Conservation (phyloP, 92 coral and sea anemone species). For the Ricordea florida region DNA sequence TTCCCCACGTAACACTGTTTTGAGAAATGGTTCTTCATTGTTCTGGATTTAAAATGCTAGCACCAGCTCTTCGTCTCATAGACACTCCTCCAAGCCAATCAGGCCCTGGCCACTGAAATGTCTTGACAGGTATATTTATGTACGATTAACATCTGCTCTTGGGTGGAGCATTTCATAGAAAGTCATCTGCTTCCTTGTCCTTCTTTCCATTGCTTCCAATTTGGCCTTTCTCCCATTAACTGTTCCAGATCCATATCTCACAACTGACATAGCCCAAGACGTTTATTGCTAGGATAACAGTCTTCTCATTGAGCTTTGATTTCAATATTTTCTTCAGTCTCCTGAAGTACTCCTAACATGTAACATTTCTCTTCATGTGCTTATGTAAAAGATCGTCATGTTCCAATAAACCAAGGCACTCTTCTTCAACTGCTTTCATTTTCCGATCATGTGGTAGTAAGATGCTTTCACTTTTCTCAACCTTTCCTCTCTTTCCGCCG, state of each 20-base stretch:
- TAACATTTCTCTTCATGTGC: constrained; percentile 18
- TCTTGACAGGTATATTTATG: too few species aligned
- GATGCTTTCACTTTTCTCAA: constrained; percentile 13
- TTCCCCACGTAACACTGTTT: too few species aligned
- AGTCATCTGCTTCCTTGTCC: constrained; percentile 14
- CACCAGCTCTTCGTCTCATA: too few species aligned
- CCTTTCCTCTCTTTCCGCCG: constrained; percentile 19
- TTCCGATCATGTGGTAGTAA: constrained; percentile 16
- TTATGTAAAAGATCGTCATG: constrained; percentile 17
- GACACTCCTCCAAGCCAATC: too few species aligned
- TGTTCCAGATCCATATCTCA: constrained; percentile 15
- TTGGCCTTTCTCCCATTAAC: not conserved
- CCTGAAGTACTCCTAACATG: constrained; percentile 11
- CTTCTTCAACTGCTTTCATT: constrained; percentile 37
- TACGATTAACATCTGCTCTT: not conserved
- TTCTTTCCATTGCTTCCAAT: constrained; percentile 6
- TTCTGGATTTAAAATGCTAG: too few species aligned
- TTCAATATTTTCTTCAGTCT: constrained; percentile 46
- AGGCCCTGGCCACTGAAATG: not conserved
- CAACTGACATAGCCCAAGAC: constrained; percentile 35
- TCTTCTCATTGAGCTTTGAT: constrained; percentile 34
- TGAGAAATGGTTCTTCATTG: too few species aligned
- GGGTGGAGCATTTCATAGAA: constrained; percentile 7
- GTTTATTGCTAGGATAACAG: constrained; percentile 23
- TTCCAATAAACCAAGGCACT: constrained; percentile 26